Conservation (phyloP, 2,797 vertebrate genomes). For the Esox masquinongy region DNA sequence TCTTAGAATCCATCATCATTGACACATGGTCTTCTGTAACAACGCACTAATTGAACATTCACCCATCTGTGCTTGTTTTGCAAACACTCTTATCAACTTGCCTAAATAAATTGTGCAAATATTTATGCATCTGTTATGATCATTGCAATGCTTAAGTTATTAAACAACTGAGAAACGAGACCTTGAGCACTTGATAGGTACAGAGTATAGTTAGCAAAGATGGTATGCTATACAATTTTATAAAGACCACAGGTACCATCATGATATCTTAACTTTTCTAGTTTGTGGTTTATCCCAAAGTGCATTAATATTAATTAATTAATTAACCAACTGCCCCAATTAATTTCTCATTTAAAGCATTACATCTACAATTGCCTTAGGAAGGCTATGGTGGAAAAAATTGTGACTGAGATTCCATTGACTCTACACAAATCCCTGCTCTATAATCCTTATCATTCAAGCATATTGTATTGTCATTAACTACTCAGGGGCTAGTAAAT, state of each 20-base stretch:
- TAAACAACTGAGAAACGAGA: no score
- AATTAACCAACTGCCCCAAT: not conserved
- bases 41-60: no score
- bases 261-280: not conserved
- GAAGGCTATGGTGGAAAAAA: slow-evolving; percentile 31
- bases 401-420: slow-evolving; percentile 55
- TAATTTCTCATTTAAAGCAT: slow-evolving; percentile 15
- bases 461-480: slow-evolving; percentile 67
- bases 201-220: not conserved
- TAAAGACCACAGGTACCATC: not conserved
- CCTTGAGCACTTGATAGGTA: not conserved
- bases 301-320: not conserved
- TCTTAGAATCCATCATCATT: no score
- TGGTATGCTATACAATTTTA: not conserved
- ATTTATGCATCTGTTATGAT: no score
- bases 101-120: no score
- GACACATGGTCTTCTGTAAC: no score
- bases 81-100: no score
- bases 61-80: no score
- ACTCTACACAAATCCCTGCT: slow-evolving; percentile 53
- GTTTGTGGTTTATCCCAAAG: not conserved
- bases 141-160: no score
- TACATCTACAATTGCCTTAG: slow-evolving; percentile 38
- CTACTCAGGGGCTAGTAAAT: slow-evolving; percentile 58
- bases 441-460: slow-evolving; percentile 65